phyloP scores from a whole-genome alignment of 92 coral and sea anemone genomes.

The Porites cylindrica region DNA sequence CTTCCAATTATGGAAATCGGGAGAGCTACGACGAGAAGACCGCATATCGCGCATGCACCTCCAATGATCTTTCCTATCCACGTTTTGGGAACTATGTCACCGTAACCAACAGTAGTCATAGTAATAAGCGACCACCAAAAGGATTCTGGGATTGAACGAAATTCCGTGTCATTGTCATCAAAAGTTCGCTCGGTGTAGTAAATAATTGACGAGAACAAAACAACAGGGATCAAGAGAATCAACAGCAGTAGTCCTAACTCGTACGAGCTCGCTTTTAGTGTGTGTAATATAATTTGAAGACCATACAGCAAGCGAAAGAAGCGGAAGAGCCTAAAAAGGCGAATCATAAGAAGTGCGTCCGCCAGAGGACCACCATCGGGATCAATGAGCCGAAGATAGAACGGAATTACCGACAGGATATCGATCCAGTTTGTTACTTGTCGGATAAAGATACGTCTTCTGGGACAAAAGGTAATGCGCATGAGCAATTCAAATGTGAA shows the following conservation, averaged over 20 bases:
- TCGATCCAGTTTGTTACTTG: slow-evolving; percentile 92
- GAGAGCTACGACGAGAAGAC: slow-evolving; percentile 86
- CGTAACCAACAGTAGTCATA: slow-evolving; percentile 94
- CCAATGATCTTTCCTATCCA: slow-evolving; percentile 86
- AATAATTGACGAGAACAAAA: slow-evolving; percentile 91
- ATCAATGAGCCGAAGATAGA: slow-evolving; percentile 78
- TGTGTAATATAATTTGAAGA: slow-evolving; percentile 90
- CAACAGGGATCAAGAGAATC: slow-evolving; percentile 87
- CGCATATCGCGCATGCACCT: slow-evolving; percentile 87
- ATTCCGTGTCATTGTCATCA: slow-evolving; percentile 64
- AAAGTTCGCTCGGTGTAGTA: slow-evolving; percentile 76
- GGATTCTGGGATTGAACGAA: slow-evolving; percentile 91
- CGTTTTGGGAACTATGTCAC: slow-evolving; percentile 84
- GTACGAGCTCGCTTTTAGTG: slow-evolving; percentile 97
- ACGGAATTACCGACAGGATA: slow-evolving; percentile 87
- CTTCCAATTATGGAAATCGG: slow-evolving; percentile 95
- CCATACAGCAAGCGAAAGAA: slow-evolving; percentile 96
- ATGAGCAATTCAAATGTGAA: slow-evolving; percentile 84
- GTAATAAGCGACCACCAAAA: slow-evolving; percentile 96
- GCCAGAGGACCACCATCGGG: slow-evolving; percentile 41
- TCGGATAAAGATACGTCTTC: slow-evolving; percentile 70
- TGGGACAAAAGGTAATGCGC: slow-evolving; percentile 82
- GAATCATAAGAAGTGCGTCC: slow-evolving; percentile 85
- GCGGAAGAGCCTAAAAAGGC: slow-evolving; percentile 84
- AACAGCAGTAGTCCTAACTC: slow-evolving; percentile 84